phyloP scores from a whole-genome alignment of 1,140 invertebrate genomes.

The Brachionus rotundiformis region DNA sequence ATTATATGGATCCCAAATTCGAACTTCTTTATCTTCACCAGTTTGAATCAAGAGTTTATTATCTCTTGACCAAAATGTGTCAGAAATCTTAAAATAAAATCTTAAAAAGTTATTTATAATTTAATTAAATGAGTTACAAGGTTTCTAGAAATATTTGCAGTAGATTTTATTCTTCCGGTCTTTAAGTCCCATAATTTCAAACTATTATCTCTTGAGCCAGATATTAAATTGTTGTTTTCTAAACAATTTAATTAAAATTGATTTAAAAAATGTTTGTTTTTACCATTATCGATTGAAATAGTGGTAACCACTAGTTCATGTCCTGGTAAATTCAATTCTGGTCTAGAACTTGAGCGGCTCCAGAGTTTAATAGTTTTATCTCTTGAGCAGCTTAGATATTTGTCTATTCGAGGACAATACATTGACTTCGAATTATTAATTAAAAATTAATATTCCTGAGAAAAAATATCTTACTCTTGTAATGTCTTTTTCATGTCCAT shows the following conservation, averaged over 20 bases:
- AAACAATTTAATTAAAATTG: conserved; percentile 50
- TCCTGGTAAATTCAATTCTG: conserved; percentile 55
- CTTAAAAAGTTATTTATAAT: background rate
- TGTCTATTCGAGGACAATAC: conserved; percentile 56
- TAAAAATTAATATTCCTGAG: background rate
- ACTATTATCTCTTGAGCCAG: conserved; percentile 61
- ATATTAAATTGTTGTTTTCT: conserved; percentile 59
- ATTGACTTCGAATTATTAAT: conserved; percentile 55
- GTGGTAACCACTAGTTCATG: conserved; percentile 60
- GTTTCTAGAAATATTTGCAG: conserved; percentile 60
- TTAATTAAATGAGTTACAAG: conserved; percentile 55
- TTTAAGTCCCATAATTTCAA: conserved; percentile 61
- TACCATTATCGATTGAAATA: conserved; percentile 57
- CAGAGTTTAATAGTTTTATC: conserved; percentile 60
- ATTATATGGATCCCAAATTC: conserved; percentile 59
- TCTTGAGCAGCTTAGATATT: conserved; percentile 60
- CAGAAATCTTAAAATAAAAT: conserved; percentile 57
- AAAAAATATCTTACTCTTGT: conserved; percentile 56
- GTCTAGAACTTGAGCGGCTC: conserved; percentile 54
- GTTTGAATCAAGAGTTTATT: conserved; percentile 57
- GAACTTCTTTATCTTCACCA: conserved; percentile 62
- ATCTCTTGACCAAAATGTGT: conserved; percentile 59
- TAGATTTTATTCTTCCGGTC: conserved; percentile 55
- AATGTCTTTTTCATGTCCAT: conserved; percentile 58
- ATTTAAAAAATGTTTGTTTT: background rate